Percentiles rank a stretch among this genome's conserved stretches.
Evolutionary conservation across 2,888 invertebrate genomes (phyloP).

Genomic region (Globia sparganii): DNA sequence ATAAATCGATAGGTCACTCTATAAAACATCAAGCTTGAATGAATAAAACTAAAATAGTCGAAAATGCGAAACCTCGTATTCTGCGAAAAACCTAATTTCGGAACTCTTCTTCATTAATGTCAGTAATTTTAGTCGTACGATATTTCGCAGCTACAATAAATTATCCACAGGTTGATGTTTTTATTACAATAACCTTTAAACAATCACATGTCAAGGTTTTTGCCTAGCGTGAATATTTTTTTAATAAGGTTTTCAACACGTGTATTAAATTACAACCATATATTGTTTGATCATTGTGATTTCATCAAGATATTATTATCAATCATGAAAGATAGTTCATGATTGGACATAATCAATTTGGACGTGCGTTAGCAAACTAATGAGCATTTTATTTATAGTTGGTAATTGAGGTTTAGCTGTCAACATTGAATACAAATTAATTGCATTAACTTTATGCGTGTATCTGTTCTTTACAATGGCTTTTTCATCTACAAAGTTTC

Average conservation of each 20-base stretch:
- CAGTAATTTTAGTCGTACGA: constrained; percentile 38
- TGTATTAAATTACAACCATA: constrained; percentile 20
- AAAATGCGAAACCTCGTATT: constrained; percentile 21
- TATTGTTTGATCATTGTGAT: constrained; percentile 32
- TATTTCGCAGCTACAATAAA: constrained; percentile 61
- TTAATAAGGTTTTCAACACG: constrained; percentile 27
- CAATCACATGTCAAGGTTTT: constrained; percentile 61
- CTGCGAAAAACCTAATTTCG: constrained; percentile 32
- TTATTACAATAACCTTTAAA: constrained; percentile 56
- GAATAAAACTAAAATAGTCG: constrained; percentile 7
- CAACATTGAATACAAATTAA: constrained; percentile 41
- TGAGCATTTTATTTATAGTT: constrained; percentile 25
- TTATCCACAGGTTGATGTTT: constrained; percentile 46
- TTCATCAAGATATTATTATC: constrained; percentile 31
- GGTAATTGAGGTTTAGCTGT: constrained; percentile 35
- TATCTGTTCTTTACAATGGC: constrained; percentile 3
- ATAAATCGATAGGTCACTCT: constrained; percentile 1
- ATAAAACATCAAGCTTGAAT: constrained; percentile 35
- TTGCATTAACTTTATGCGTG: constrained; percentile 15
- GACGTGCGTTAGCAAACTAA: constrained; percentile 29
- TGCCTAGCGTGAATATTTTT: constrained; percentile 32
- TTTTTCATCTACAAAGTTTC: constrained; percentile 11
- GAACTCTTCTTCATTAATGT: constrained; percentile 30
- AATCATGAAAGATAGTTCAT: constrained; percentile 35
- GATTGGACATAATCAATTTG: constrained; percentile 24